Conservation (phyloP, 1,140 invertebrate genomes). For the Gryon sp. region DNA sequence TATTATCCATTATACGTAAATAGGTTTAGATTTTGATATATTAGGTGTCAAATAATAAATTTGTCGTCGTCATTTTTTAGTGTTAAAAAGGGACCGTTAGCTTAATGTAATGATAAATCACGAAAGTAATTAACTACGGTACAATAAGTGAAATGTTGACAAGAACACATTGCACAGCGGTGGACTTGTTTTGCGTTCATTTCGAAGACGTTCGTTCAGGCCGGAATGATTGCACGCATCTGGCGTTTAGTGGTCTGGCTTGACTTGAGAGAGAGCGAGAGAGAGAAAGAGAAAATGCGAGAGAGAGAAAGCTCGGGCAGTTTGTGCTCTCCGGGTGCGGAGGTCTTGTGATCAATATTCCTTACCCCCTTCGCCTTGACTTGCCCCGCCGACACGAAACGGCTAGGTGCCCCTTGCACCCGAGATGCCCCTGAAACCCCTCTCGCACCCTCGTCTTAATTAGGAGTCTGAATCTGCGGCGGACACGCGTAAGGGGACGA, state of each 20-base stretch:
- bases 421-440: conserved; percentile 74
- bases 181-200: conserved; percentile 69
- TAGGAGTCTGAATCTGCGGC: conserved; percentile 84
- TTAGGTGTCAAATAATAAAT: no score
- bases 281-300: no score
- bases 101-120: no score
- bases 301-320: conserved; percentile 68
- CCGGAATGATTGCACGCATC: conserved; percentile 77
- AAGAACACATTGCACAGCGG: neutral
- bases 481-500: conserved; percentile 83
- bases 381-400: conserved; percentile 69
- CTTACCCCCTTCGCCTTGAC: conserved; percentile 79
- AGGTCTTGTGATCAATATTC: conserved; percentile 80
- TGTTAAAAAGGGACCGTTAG: no score
- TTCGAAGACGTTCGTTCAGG: conserved; percentile 71
- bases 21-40: no score
- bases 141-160: conserved; percentile 40
- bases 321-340: conserved; percentile 68
- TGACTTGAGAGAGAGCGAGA: conserved; percentile 66
- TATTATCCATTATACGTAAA: no score
- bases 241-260: conserved; percentile 76
- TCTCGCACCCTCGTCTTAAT: conserved; percentile 82
- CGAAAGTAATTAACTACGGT: conserved; percentile 9
- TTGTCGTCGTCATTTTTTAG: no score
- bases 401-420: conserved; percentile 61